Evolutionary conservation across 2,888 invertebrate species (phyloP).

Genomic region (Pyrgus malvae): DNA sequence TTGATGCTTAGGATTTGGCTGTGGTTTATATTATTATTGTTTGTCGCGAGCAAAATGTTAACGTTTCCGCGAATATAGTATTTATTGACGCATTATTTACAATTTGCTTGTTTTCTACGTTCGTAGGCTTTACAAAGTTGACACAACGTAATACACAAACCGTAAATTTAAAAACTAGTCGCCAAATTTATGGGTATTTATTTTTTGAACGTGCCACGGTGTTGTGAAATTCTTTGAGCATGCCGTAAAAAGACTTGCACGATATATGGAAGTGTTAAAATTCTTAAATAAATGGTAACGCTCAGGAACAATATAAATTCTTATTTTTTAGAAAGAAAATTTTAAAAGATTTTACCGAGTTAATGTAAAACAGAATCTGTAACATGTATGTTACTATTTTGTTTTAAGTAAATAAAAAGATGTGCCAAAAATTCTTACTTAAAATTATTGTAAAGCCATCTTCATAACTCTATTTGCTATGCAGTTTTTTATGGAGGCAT

Average conservation of each 20-base stretch:
- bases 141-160: conserved; percentile 1
- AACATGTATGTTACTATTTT: not conserved
- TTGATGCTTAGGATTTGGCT: conserved; percentile 11
- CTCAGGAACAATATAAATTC: not conserved
- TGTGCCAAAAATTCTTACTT: no score
- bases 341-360: no score
- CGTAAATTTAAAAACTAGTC: not conserved
- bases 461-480: no score
- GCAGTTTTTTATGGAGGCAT: no score
- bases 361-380: no score
- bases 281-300: conserved; percentile 1
- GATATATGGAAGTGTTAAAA: conserved; percentile 12
- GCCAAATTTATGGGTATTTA: conserved; percentile 9
- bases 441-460: no score
- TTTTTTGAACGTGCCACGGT: conserved; percentile 1
- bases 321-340: no score
- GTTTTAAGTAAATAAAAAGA: not conserved
- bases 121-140: conserved; percentile 15
- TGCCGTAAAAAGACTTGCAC: not conserved
- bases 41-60: conserved; percentile 10
- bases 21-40: conserved; percentile 13
- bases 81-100: conserved; percentile 16
- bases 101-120: not conserved
- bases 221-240: not conserved
- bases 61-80: conserved; percentile 16